Evolutionary conservation across 1,140 invertebrate species (phyloP), one percentile per base, ranked within the genome.

Genomic region (Leguminivora glycinivorella): DNA sequence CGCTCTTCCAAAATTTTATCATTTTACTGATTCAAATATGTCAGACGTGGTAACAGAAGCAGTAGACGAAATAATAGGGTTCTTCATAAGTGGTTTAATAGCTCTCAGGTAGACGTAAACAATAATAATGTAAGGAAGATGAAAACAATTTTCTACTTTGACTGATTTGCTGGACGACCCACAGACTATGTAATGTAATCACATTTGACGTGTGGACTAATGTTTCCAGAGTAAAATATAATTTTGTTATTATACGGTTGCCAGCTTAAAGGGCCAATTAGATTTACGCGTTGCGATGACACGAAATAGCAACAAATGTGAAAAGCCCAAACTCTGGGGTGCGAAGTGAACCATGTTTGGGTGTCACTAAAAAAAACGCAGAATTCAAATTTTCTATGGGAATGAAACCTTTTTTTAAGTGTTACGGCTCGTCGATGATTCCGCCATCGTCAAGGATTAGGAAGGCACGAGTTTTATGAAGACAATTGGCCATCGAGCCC

Each of bases 1-100:
- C 88, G 76, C 88, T 91, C 82, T 91, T 91, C 89, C 89, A 91
- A 75, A 91, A 91, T 78, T 91, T 91, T 67, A 91, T 90, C 89
- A 91, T 85, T 83, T 82, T 73, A 63, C 71, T 74, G 74, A 63
- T 68, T 70, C 47, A 47, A 19, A 34, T 56, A 70, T 34, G 56
- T 56, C 56, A 71, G 52, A 69, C 34, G 63, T 56, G 47, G 58
- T n/a, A 17, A n/a, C n/a, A 63, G 7, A 9, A 63, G 7, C 26
- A 14, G 5, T 29, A 31, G 25, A 34, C 69, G 73, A 75, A 60
- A 60, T 76, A 78, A 70, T 70, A 75, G 74, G 73, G 71, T 73
- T 79, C 73, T 75, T 75, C 78, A 79, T 77, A 78, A 71, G 77
- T 73, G 63, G 58, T 52, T 77, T 72, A 73, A 74, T 81, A 73